Base-by-base conservation (phyloP, 2,797 vertebrate genomes). In the Pangasius macronema region DNA sequence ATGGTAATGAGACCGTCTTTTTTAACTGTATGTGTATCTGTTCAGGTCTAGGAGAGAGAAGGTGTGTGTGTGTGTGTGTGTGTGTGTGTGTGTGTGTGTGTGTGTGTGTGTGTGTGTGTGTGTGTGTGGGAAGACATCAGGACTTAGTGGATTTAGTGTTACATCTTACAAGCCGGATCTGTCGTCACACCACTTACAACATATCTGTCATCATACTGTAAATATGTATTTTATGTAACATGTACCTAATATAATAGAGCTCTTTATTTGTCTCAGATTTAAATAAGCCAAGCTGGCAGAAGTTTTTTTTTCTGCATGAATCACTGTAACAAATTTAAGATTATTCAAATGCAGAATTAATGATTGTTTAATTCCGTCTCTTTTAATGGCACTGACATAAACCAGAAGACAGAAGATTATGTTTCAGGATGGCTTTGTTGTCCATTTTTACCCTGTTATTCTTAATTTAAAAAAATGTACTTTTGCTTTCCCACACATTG, bases 181-280 rank as follows among this genome's bases (percentile, higher is more conserved):
- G 70, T 51, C 85, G 84, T 63, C 86, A 81, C 55, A 82, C 65
- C 65, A 83, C 85, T 85, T 65, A 83, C 51, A 59, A 24, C 59
- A 63, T 67, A 72, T 86, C 81, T 83, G 73, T 88, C 90, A 79
- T 76, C 81, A 89, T 85, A 86, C 20, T 93, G 91, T 94, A 93
- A 91, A 93, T 93, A 93, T 90, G 90, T 91, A 92, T 85, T 93
- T 91, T 94, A 93, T 91, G 87, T 92, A 92, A 89, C 82, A 77
- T 90, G 46, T 84, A 87, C 90, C 86, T 92, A 93, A 90, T 89
- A 92, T 90, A 91, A 88, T 87, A 88, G 63, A 83, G 53, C 53
- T 83, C 63, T 61, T 63, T 88, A 85, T 88, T 30, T 85, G 39
- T 65, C 20, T 81, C 36, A 75, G 30, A 86, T 83, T 83, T 57